Evolutionary conservation across 2,888 invertebrate species (phyloP).

Genomic region (Pseudococcus viburni): DNA sequence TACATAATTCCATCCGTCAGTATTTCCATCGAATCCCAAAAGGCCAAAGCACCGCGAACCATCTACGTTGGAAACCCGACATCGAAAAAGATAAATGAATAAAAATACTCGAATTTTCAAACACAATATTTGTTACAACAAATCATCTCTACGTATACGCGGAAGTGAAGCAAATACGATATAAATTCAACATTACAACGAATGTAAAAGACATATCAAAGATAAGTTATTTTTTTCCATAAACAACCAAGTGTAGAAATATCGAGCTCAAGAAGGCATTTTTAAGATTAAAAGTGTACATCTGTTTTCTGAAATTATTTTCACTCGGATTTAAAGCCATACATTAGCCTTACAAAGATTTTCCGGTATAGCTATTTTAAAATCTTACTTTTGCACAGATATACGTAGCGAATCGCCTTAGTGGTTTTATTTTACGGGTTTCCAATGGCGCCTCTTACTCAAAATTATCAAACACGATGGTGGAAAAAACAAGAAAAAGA

Average conservation of each 20-base stretch:
- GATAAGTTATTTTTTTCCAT: not conserved
- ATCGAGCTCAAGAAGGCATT: constrained; percentile 11
- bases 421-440: constrained; percentile 11
- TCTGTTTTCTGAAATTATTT: constrained; percentile 3
- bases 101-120: too few species aligned
- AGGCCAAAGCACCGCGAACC: too few species aligned
- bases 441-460: not conserved
- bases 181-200: not conserved
- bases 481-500: not conserved
- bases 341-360: not conserved
- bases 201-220: not conserved
- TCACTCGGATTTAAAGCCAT: constrained; percentile 21
- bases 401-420: not conserved
- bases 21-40: too few species aligned
- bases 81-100: too few species aligned
- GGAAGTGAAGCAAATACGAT: not conserved
- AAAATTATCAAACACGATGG: not conserved
- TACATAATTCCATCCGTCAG: too few species aligned
- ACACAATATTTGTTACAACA: too few species aligned
- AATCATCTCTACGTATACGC: too few species aligned
- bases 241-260: not conserved
- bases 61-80: too few species aligned
- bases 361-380: constrained; percentile 6
- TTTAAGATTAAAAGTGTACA: constrained; percentile 21
- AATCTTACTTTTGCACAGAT: not conserved